Percentiles rank a stretch among this genome's conserved stretches.
phyloP scores from a whole-genome alignment of 2,113 vertebrate species.

The Mungos mungo region DNA sequence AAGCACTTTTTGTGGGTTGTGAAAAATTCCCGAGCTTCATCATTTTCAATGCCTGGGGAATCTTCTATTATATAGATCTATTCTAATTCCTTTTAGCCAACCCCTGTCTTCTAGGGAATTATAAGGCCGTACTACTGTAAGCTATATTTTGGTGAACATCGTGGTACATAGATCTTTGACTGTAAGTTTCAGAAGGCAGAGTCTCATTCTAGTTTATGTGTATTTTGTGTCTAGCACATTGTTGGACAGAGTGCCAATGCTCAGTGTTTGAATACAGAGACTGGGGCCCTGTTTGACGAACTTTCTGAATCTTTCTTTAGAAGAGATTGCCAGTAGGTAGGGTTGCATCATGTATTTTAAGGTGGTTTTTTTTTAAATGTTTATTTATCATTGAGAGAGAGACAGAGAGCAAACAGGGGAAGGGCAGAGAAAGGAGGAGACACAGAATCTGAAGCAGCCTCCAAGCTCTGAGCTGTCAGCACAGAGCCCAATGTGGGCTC shows the following conservation, averaged over 20 bases:
- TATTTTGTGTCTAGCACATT: not conserved
- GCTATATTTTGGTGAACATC: not conserved
- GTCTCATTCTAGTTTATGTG: not conserved
- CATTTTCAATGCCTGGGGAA: not conserved
- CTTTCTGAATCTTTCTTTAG: not conserved
- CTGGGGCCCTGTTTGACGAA: not conserved
- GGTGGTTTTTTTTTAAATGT: not conserved
- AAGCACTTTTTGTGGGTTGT: not conserved
- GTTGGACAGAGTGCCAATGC: not conserved
- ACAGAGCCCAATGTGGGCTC: fast-evolving
- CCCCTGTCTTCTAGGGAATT: not conserved
- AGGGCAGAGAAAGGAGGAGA: no score
- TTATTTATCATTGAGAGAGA: no score
- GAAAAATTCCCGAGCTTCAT: not conserved
- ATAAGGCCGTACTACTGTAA: not conserved
- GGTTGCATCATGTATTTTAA: not conserved
- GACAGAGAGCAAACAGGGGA: no score
- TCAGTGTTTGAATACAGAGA: not conserved
- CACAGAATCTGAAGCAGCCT: no score
- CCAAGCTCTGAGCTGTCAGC: no score
- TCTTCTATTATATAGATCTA: not conserved
- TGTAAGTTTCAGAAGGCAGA: not conserved
- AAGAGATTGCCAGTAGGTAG: not conserved
- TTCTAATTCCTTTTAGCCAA: not conserved
- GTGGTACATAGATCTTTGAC: not conserved